These are phyloP conservation scores for Mycteria americana DNA, from an alignment of 2,797 vertebrate genomes.

Conservation along the genomic window DNA sequence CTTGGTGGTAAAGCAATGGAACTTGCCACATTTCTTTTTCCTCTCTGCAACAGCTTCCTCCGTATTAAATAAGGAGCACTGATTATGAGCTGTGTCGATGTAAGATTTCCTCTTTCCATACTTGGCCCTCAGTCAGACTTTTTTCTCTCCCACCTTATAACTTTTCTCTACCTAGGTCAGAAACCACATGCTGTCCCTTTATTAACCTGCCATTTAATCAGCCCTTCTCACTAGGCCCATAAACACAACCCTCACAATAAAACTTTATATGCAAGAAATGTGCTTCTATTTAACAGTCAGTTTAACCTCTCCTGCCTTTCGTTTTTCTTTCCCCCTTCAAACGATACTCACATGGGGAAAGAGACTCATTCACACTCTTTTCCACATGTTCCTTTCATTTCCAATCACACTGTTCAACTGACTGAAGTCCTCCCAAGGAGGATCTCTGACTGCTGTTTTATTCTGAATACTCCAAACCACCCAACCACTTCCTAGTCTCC, in stretches of 20 bases:
- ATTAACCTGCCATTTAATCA: slow-evolving; percentile 62
- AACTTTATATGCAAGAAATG: slow-evolving; percentile 65
- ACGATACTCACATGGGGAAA: slow-evolving; percentile 31
- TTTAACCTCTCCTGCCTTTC: slow-evolving; percentile 47
- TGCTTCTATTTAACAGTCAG: slow-evolving; percentile 63
- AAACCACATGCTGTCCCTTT: slow-evolving; percentile 62
- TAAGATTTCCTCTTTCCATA: slow-evolving; percentile 42
- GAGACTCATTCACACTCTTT: slow-evolving; percentile 34
- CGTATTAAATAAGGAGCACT: not conserved
- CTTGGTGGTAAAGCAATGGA: not conserved
- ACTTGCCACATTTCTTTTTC: not conserved
- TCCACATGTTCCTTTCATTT: slow-evolving; percentile 46
- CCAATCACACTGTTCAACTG: not conserved
- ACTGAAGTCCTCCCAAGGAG: slow-evolving; percentile 32
- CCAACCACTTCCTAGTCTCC: not conserved
- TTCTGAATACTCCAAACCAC: not conserved
- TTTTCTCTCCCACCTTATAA: slow-evolving; percentile 45
- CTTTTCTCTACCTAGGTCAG: slow-evolving; percentile 48
- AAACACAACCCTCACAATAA: slow-evolving; percentile 62
- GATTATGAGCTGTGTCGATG: slow-evolving; percentile 35
- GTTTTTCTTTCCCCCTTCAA: slow-evolving; percentile 29
- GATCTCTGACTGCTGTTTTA: not conserved
- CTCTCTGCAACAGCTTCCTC: not conserved
- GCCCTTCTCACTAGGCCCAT: slow-evolving; percentile 54
- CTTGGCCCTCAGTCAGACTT: slow-evolving; percentile 28